Percentiles rank a stretch among this genome's conserved stretches.
Conservation (phyloP, 1,140 invertebrate genomes). For the Nebria ingens region DNA sequence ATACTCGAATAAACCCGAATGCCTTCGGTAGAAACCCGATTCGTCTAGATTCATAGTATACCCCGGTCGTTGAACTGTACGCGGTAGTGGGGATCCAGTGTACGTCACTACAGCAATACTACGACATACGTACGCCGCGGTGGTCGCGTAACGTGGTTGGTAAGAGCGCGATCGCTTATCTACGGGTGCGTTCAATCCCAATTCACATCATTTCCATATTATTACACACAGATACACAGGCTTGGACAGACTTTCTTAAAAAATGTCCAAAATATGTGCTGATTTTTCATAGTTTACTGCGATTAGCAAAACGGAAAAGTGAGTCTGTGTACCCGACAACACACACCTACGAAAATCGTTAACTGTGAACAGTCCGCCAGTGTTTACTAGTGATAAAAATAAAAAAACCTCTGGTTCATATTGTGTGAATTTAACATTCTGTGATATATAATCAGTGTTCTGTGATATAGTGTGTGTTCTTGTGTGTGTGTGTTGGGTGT, state of each 20-base stretch:
- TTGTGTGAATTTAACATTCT: background rate
- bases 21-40: background rate
- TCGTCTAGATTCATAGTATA: constrained; percentile 3
- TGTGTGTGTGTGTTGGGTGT: background rate
- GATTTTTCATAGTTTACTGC: constrained; percentile 13
- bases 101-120: constrained; percentile 27
- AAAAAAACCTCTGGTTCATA: too few species aligned
- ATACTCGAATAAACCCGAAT: background rate
- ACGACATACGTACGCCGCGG: constrained; percentile 17
- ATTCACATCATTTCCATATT: constrained; percentile 21
- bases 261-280: constrained; percentile 28
- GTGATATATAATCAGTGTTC: background rate
- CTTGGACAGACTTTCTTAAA: constrained; percentile 30
- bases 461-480: background rate
- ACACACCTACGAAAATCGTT: too few species aligned
- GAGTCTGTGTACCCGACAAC: too few species aligned
- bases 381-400: too few species aligned
- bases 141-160: background rate
- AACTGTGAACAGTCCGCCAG: too few species aligned
- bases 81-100: constrained; percentile 4
- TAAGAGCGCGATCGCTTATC: too few species aligned
- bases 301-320: background rate
- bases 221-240: constrained; percentile 30
- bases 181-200: background rate
- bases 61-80: background rate